Evolutionary conservation across 1,140 invertebrate species (phyloP), one percentile per base, ranked within the genome.

Genomic region (Trichogramma pretiosum): DNA sequence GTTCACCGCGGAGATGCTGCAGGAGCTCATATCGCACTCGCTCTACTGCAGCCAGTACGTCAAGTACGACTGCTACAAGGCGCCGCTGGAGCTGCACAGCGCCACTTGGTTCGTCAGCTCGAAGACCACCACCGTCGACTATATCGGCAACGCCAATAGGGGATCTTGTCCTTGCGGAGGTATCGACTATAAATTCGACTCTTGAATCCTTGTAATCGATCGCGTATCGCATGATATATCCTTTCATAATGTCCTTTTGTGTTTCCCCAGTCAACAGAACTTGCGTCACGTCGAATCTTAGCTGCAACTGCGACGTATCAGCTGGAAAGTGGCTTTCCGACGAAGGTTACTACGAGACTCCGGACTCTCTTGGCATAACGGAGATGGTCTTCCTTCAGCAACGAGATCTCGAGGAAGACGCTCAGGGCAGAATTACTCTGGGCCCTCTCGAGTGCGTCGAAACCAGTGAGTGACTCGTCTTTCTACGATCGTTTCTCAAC

Each of bases 401-500:
- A 58, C 81, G 83, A 52, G 81, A 90, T 63, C 71, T 91, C 39
- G 79, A 83, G 43, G 78, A 82, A 50, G 83, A 90, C 63, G 86
- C 89, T 1, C 80, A 84, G 49, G 91, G 87, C 1, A 76, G 88
- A 53, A 86, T 96, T 9, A 93, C 88, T 1, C 68, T 95, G 11
- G 91, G 91, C 5, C 88, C 89, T 10, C 70, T 95, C 38, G 87
- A 93, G 67, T 95, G 92, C 68, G 89, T 93, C 36, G 91, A 94
- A 77, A 92, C 89, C 47, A 92, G 91, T 93, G 73, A 78, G 80
- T 17, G 13, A n/a, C 30, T 16, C 33, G 30, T 33, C 14, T 13
- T 21, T 5, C 5, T 23, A 41, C 9, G 17, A 39, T 49, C 23
- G 18, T 53, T 2, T 3, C 46, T 16, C 11, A 34, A 34, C 14